Evolutionary conservation across 2,888 invertebrate genomes (phyloP).

Genomic region (Platycnemis pennipes): DNA sequence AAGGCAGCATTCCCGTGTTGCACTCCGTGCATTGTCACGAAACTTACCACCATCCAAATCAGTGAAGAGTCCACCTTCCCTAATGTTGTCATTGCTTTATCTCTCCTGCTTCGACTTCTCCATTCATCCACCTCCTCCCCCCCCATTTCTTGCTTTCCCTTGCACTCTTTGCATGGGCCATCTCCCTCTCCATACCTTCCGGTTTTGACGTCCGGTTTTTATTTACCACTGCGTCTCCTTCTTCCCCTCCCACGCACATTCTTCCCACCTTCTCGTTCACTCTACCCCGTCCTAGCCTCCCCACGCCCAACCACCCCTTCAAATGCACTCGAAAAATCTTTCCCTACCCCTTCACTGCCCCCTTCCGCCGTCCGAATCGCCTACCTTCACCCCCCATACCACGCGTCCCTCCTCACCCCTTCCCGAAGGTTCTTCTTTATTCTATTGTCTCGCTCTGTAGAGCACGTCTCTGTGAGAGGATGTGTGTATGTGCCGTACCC

Average conservation of each 20-base stretch:
- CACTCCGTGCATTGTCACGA: background rate
- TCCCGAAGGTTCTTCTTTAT: slow-evolving; percentile 33
- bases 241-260: background rate
- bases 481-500: background rate
- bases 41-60: background rate
- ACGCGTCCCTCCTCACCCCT: background rate
- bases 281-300: background rate
- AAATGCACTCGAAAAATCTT: background rate
- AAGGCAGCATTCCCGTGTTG: background rate
- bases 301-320: background rate
- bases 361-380: background rate
- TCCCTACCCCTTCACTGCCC: background rate
- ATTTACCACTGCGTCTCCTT: background rate
- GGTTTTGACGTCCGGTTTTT: background rate
- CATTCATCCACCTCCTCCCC: background rate
- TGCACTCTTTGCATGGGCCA: background rate
- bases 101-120: background rate
- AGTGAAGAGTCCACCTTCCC: background rate
- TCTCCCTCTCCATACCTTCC: background rate
- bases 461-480: slow-evolving; percentile 35
- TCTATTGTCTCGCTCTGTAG: slow-evolving; percentile 55
- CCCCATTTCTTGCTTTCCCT: background rate
- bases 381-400: background rate
- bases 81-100: background rate
- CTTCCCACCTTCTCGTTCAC: background rate